Conservation (phyloP, 2,888 invertebrate genomes). For the Tipula lateralis region DNA sequence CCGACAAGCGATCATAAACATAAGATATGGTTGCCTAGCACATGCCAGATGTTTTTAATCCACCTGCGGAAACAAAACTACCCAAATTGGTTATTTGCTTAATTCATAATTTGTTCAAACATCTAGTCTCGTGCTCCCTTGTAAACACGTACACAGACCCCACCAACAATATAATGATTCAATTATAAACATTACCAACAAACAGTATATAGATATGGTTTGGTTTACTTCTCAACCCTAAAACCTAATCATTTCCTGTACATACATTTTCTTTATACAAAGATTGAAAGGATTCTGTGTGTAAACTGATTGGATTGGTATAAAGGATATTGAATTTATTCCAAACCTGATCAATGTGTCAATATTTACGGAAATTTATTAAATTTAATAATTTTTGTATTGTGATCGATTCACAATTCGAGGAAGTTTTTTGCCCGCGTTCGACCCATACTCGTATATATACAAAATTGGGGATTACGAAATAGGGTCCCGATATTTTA, state of each 20-base stretch:
- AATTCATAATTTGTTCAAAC: not conserved
- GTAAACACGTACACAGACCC: not conserved
- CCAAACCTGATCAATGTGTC: not conserved
- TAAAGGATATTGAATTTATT: not conserved
- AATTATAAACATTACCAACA: not conserved
- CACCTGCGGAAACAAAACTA: not conserved
- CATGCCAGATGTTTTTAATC: not conserved
- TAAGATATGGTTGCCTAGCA: no score
- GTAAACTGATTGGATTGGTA: not conserved
- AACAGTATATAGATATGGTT: not conserved
- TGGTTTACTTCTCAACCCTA: conserved; percentile 11
- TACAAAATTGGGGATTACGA: not conserved
- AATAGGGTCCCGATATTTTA: not conserved
- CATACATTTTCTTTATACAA: not conserved
- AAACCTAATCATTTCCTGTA: not conserved
- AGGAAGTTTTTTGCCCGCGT: no score
- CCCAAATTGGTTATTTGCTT: not conserved
- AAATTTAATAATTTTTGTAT: not conserved
- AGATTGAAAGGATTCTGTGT: not conserved
- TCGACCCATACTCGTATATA: no score
- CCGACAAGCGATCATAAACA: no score
- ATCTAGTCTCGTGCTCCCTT: not conserved
- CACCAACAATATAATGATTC: not conserved
- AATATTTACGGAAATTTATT: not conserved
- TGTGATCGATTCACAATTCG: not conserved